Evolutionary conservation across 2,113 vertebrate genomes (phyloP).

Genomic region (Labeo rohita): DNA sequence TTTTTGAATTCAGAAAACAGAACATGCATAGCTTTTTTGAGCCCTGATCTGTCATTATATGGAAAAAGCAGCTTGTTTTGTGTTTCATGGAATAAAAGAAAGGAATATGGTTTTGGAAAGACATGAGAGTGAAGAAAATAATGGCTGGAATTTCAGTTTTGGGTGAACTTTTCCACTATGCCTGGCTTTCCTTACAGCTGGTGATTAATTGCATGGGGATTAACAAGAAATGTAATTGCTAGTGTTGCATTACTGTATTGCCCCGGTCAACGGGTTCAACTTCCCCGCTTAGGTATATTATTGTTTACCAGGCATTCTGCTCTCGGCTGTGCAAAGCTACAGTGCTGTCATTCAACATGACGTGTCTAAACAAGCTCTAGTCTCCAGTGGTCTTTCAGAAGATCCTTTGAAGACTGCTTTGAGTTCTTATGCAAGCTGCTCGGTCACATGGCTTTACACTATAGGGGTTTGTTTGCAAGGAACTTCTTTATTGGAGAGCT

Average conservation of each 20-base stretch:
- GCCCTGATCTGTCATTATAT: background rate
- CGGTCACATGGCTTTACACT: constrained; percentile 5
- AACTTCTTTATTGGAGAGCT: background rate
- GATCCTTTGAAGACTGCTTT: constrained; percentile 23
- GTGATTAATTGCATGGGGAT: constrained; percentile 1
- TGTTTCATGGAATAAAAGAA: background rate
- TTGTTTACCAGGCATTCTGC: constrained; percentile 25
- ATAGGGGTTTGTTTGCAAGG: constrained; percentile 1
- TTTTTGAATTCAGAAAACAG: background rate
- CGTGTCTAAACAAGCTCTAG: constrained; percentile 45
- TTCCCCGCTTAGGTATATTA: constrained; percentile 2
- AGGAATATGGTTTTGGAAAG: background rate
- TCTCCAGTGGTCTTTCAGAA: background rate
- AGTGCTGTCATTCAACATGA: constrained; percentile 19
- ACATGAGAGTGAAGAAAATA: background rate
- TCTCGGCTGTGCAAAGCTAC: background rate
- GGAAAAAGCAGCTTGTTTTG: background rate
- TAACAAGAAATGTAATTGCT: constrained; percentile 4
- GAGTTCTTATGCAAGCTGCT: constrained; percentile 3
- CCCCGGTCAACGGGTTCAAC: background rate
- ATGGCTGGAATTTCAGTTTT: background rate
- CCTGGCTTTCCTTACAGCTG: background rate
- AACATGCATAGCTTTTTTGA: background rate
- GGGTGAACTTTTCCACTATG: background rate
- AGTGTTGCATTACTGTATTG: constrained; percentile 34